Base-by-base conservation (phyloP, 1,140 invertebrate species). In the Araneus ventricosus region DNA sequence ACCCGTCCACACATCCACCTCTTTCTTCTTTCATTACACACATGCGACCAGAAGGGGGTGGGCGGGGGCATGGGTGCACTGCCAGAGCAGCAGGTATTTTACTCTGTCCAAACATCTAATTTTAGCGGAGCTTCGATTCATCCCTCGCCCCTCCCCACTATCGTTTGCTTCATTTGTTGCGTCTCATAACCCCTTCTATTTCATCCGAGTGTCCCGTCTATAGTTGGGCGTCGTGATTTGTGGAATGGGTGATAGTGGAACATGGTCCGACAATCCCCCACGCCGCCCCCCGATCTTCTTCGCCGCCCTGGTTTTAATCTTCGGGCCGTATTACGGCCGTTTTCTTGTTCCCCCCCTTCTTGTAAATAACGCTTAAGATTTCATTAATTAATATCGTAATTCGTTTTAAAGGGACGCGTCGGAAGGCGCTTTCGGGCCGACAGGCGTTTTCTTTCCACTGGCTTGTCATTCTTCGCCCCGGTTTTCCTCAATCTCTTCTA, bases 41-140 rank as follows among this genome's bases (percentile, higher is more conserved):
- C 88, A 80, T 57, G 88, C 89, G 89, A 82, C 89, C 52, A 82
- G 41, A 52, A 34, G 57, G 22, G n/a, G 67, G 6, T 5, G 30
- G 22, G 70, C 30, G 39, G 41, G 75, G 84, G 4, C 22, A 20
- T 10, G 63, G 63, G 45, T 52, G 45, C 45, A 67, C 27, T n/a
- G 79, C 80, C 34, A 52, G 75, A 87, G 80, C 80, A 87, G 90
- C 70, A 93, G 92, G 92, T 93, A 93, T 93, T 93, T 93, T 88
- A 84, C 86, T 52, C 79, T 93, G 92, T 93, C 92, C 92, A 93
- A 93, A 93, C 92, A 93, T 93, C 92, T 93, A 93, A 93, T 93
- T 93, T 93, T 84, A 93, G 87, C 75, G 80, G 90, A 39, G 80
- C 80, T 85, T 85, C 75, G 52, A 59, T 57, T 86, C 37, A 27